Base-by-base conservation (phyloP, 2,113 vertebrate genomes). In the Antigone vipio region DNA sequence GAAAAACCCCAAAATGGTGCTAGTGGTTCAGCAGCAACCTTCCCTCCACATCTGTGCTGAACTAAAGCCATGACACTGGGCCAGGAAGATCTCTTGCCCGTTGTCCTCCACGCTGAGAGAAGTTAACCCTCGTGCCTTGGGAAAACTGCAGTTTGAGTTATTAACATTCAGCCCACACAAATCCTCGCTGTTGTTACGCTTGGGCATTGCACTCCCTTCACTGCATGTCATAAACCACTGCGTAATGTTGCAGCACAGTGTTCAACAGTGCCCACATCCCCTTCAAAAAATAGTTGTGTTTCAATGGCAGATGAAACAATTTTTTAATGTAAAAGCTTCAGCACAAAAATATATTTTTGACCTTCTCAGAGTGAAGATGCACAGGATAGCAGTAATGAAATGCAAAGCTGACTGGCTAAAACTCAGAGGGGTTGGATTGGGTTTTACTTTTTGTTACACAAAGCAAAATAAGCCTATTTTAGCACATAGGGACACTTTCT, bases 171-270 rank as follows among this genome's bases (percentile, higher is more conserved):
- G 47, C 44, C 67, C 72, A 80, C 59, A 42, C 47, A 76, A 80
- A 88, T 35, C 42, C 75, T 88, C 17, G 1, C 60, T 73, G 72
- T 18, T 3, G 4, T 56, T 42, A 45, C 0, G 1, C 71, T 64
- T 40, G 55, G 68, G 63, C 82, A 86, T 72, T 81, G 45, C 52
- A 45, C 26, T 84, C 30, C 56, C 34, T 47, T 49, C 76, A 32
- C 50, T 3, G 1, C 62, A 71, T 32, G 69, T 66, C 62, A 29
- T 50, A 62, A 58, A 40, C 58, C 42, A 5, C 67, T 6, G 47
- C 0, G 0, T 22, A 18, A 4, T 0, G 4, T 5, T 68, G 45
- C 44, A 74, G 38, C 56, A 53, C 27, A 7, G 24, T 1, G 0
- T 23, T 80, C 38, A 92, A 50, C 60, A 15, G 29, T 8, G 30